A percentile compares a stretch with the other conserved stretches of the same genome.
Conservation (phyloP, 1,140 invertebrate species). For the Pollicipes pollicipes region DNA sequence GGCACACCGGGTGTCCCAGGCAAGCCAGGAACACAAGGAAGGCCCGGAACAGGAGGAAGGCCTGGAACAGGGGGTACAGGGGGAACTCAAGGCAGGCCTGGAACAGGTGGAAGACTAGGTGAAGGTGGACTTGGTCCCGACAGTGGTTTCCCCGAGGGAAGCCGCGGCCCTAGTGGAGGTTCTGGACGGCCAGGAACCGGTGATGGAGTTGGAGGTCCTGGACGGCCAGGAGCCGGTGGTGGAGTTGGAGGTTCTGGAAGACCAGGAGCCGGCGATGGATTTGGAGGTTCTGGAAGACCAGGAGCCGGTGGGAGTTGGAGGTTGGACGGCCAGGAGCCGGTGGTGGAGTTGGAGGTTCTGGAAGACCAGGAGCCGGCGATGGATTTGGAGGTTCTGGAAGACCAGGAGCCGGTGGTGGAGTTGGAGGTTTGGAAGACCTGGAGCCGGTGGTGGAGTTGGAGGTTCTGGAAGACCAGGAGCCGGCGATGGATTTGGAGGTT, state of each 20-base stretch:
- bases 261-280: slow-evolving; percentile 6
- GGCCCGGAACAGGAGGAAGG: no score
- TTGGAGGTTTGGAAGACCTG: slow-evolving; percentile 5
- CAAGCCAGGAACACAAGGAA: no score
- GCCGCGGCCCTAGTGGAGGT: no score
- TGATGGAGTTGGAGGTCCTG: not conserved
- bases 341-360: slow-evolving; percentile 5
- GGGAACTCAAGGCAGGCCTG: slow-evolving; percentile 7
- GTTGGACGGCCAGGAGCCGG: slow-evolving; percentile 10
- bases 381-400: slow-evolving; percentile 13
- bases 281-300: slow-evolving; percentile 7
- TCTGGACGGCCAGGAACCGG: not conserved
- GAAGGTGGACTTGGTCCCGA: no score
- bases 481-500: no score
- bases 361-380: not conserved
- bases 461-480: no score
- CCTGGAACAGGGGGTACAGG: no score
- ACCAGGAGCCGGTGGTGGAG: slow-evolving; percentile 10
- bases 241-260: slow-evolving; percentile 7
- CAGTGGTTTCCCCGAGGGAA: no score
- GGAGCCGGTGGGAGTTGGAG: slow-evolving; percentile 5
- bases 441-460: not conserved
- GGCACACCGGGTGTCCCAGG: no score
- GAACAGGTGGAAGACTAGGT: slow-evolving; percentile 6
- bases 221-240: slow-evolving; percentile 7